These are phyloP conservation scores for Erebia ligea DNA, from an alignment of 2,888 invertebrate genomes.

Conservation along the genomic window DNA sequence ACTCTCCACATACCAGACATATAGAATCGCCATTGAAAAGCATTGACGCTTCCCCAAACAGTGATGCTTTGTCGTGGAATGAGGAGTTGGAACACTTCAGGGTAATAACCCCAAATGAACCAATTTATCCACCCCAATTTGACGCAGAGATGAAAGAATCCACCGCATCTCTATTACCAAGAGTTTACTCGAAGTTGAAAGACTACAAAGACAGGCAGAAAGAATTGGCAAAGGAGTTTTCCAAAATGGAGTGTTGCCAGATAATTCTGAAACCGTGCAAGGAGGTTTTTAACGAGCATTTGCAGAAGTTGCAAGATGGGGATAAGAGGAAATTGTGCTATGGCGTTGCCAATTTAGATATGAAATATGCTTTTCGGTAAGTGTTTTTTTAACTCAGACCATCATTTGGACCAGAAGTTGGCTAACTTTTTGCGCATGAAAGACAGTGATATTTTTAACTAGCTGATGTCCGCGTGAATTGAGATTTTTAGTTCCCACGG, in stretches of 20 bases:
- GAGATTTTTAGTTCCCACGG: too few relatives aligned
- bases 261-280: slow-evolving; percentile 53
- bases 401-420: background rate
- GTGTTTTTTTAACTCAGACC: slow-evolving; percentile 12
- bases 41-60: background rate
- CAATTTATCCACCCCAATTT: background rate
- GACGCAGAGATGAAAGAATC: background rate
- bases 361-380: slow-evolving; percentile 63
- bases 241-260: slow-evolving; percentile 67
- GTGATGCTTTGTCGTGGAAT: slow-evolving; percentile 6
- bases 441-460: too few relatives aligned
- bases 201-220: slow-evolving; percentile 72
- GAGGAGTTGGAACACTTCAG: background rate
- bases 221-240: slow-evolving; percentile 57
- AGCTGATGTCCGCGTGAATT: too few relatives aligned
- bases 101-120: background rate
- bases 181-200: slow-evolving; percentile 47
- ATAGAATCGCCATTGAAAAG: background rate
- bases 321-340: slow-evolving; percentile 59
- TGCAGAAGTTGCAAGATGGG: slow-evolving; percentile 52
- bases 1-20: background rate
- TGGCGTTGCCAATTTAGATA: slow-evolving; percentile 60
- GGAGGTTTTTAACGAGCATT: slow-evolving; percentile 59
- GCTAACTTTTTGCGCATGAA: background rate
- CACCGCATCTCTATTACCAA: background rate